phyloP scores from a whole-genome alignment of 2,888 invertebrate genomes.

The Drosophila mimica region DNA sequence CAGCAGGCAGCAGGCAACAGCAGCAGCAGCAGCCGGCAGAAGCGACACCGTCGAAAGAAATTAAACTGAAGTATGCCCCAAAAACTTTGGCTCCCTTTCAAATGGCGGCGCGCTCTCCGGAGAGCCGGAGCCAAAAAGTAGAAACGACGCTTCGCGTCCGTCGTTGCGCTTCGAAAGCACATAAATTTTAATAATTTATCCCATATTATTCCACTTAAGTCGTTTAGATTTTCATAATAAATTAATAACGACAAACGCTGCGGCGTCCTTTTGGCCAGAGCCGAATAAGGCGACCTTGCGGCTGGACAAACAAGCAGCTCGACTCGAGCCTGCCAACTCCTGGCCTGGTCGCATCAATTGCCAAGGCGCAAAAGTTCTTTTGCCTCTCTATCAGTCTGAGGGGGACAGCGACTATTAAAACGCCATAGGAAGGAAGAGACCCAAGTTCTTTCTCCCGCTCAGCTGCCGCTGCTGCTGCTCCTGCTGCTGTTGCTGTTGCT shows the following conservation, averaged over 20 bases:
- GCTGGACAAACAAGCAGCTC: slow-evolving; percentile 48
- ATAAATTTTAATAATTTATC: slow-evolving; percentile 84
- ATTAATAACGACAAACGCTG: slow-evolving; percentile 81
- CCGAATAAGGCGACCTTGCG: slow-evolving; percentile 58
- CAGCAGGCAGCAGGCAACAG: slow-evolving; percentile 20
- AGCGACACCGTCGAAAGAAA: slow-evolving; percentile 67
- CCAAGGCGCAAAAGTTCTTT: slow-evolving; percentile 60
- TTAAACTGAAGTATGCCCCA: slow-evolving; percentile 72
- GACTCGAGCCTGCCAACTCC: slow-evolving; percentile 19
- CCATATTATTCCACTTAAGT: slow-evolving; percentile 84
- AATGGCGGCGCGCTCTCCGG: slow-evolving; percentile 45
- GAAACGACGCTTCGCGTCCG: slow-evolving; percentile 26
- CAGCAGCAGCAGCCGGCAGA: slow-evolving; percentile 22
- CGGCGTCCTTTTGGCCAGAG: slow-evolving; percentile 36
- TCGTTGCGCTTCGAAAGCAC: slow-evolving; percentile 74
- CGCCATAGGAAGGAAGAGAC: slow-evolving; percentile 25
- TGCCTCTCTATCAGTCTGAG: slow-evolving; percentile 10
- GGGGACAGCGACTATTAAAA: slow-evolving; percentile 59
- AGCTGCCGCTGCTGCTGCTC: background rate
- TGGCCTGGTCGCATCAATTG: slow-evolving; percentile 57
- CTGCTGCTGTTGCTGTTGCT: background rate
- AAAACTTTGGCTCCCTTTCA: slow-evolving; percentile 75
- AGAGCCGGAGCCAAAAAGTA: slow-evolving; percentile 22
- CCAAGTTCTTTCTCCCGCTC: background rate
- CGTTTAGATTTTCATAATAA: slow-evolving; percentile 84